Evolutionary conservation across 2,113 vertebrate genomes (phyloP).

Genomic region (Pelvicachromis taeniatus): DNA sequence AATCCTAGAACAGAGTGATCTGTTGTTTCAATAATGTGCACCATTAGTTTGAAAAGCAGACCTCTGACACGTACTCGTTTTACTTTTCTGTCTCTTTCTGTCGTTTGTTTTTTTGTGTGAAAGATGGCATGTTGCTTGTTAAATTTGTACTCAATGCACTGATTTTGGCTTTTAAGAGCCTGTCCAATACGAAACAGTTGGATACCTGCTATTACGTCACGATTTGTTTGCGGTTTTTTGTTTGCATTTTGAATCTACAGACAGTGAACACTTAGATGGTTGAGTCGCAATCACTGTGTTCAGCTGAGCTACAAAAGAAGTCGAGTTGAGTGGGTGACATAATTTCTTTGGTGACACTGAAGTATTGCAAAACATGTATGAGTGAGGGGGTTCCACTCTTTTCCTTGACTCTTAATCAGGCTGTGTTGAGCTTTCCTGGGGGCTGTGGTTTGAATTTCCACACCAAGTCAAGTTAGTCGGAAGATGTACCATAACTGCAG

Average conservation of each 20-base stretch:
- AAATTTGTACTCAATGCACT: background rate
- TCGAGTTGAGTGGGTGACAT: accelerated
- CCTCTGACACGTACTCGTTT: constrained; percentile 10
- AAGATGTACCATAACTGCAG: background rate
- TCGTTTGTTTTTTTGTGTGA: background rate
- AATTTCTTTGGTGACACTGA: background rate
- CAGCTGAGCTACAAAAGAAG: background rate
- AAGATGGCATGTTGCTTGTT: background rate
- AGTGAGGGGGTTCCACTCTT: background rate
- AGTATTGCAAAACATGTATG: background rate
- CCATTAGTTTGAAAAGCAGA: constrained; percentile 47
- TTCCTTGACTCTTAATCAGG: background rate
- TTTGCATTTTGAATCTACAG: background rate
- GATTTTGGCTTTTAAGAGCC: background rate
- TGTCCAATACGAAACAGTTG: background rate
- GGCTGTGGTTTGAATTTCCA: background rate
- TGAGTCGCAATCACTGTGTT: background rate
- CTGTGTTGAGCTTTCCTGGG: background rate
- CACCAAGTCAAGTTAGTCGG: background rate
- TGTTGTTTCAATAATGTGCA: constrained; percentile 62
- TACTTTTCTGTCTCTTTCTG: background rate
- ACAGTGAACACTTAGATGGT: background rate
- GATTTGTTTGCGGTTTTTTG: background rate
- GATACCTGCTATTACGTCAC: background rate
- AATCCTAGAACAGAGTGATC: constrained; percentile 50